Evolutionary conservation across 2,888 invertebrate species (phyloP).

Genomic region (Drosophila multiciliata): DNA sequence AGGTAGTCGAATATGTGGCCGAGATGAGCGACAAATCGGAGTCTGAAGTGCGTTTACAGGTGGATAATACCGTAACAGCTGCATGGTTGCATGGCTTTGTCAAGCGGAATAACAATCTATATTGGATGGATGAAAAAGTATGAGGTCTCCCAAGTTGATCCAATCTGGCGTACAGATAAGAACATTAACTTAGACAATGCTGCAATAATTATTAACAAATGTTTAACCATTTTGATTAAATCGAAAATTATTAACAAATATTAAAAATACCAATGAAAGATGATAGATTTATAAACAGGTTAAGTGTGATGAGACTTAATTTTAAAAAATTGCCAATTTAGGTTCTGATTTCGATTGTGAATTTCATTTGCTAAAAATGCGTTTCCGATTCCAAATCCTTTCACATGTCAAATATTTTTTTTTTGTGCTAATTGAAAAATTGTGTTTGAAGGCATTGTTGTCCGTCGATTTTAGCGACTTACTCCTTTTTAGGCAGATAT

Average conservation of each 20-base stretch:
- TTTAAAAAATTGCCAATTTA: neutral
- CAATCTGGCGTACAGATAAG: no score
- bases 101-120: constrained; percentile 23
- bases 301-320: neutral
- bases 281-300: neutral
- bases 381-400: neutral
- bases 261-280: neutral
- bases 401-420: neutral
- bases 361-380: neutral
- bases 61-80: constrained; percentile 64
- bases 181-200: neutral
- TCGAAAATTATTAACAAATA: neutral
- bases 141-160: neutral
- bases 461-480: neutral
- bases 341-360: neutral
- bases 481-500: neutral
- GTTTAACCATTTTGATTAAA: neutral
- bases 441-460: neutral
- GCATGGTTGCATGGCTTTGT: constrained; percentile 64
- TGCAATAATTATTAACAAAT: neutral
- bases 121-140: constrained; percentile 5
- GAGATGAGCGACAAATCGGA: constrained; percentile 45
- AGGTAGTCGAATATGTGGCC: constrained; percentile 58
- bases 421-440: neutral
- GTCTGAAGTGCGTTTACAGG: constrained; percentile 44